A percentile compares a stretch with the other conserved stretches of the same genome.
Conservation (phyloP, 2,888 invertebrate genomes). For the Parascotia fuliginaria region DNA sequence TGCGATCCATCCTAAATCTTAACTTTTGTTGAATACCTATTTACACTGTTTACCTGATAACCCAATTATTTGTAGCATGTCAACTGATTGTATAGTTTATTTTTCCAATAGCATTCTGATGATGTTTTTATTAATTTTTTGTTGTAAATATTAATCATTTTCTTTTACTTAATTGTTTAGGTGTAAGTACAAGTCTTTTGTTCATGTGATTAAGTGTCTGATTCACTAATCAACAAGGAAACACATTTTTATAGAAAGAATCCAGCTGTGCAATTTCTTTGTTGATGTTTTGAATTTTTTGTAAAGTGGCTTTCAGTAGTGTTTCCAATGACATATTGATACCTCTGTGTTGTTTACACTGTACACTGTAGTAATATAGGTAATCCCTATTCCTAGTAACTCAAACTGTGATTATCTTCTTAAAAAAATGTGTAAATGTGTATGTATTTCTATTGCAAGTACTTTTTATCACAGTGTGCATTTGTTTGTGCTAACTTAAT, state of each 20-base stretch:
- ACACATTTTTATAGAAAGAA: slow-evolving; percentile 10
- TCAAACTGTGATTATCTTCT: no score
- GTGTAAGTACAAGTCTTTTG: slow-evolving; percentile 35
- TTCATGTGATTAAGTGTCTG: slow-evolving; percentile 28
- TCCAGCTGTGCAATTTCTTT: slow-evolving; percentile 4
- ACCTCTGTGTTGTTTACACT: neutral
- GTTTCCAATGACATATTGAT: neutral
- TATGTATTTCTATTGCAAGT: no score
- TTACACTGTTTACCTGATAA: slow-evolving; percentile 58
- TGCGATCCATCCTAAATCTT: slow-evolving; percentile 63
- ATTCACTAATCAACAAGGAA: slow-evolving; percentile 30
- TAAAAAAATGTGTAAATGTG: no score
- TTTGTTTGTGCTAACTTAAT: no score
- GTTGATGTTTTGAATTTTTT: neutral
- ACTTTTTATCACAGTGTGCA: no score
- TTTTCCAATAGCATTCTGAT: slow-evolving; percentile 21
- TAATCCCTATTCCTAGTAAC: no score
- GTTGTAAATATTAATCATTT: slow-evolving; percentile 10
- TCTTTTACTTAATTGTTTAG: slow-evolving; percentile 8
- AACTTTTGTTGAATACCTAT: slow-evolving; percentile 56
- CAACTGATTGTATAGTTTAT: slow-evolving; percentile 15
- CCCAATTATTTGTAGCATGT: slow-evolving; percentile 30
- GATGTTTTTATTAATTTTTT: slow-evolving; percentile 39
- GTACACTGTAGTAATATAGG: neutral
- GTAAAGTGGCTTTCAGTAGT: neutral